Conservation (phyloP, 2,113 vertebrate species). For the Oceanites oceanicus region DNA sequence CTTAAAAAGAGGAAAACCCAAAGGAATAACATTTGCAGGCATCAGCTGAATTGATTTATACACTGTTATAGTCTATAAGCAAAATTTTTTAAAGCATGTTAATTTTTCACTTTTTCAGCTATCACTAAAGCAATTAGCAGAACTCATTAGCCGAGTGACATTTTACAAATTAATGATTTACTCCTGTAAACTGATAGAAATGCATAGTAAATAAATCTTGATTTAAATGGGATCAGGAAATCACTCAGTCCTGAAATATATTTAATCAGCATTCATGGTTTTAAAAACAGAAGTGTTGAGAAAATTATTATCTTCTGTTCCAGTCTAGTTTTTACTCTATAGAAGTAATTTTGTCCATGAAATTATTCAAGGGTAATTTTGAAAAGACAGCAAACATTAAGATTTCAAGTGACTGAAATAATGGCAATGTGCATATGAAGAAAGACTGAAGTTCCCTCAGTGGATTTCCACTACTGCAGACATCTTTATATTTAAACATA, state of each 20-base stretch:
- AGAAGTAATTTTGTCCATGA: neutral
- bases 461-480: neutral
- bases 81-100: neutral
- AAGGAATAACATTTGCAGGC: neutral
- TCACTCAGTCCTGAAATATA: neutral
- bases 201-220: slow-evolving; percentile 1
- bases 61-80: neutral
- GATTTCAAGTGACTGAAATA: neutral
- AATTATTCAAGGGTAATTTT: neutral
- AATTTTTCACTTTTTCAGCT: slow-evolving; percentile 4
- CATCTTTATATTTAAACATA: neutral
- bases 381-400: neutral
- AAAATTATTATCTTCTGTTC: neutral
- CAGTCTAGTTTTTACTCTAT: neutral
- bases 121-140: slow-evolving; percentile 17
- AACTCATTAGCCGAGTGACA: slow-evolving; percentile 5
- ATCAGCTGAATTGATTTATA: neutral
- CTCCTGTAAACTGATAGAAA: neutral
- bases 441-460: neutral
- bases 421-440: neutral
- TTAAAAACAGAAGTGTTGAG: neutral
- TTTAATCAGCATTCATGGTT: neutral
- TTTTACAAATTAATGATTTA: slow-evolving; percentile 20
- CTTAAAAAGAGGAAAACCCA: neutral
- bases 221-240: neutral